Evolutionary conservation across 2,797 vertebrate genomes (phyloP).

Genomic region (Coregonus sp.): DNA sequence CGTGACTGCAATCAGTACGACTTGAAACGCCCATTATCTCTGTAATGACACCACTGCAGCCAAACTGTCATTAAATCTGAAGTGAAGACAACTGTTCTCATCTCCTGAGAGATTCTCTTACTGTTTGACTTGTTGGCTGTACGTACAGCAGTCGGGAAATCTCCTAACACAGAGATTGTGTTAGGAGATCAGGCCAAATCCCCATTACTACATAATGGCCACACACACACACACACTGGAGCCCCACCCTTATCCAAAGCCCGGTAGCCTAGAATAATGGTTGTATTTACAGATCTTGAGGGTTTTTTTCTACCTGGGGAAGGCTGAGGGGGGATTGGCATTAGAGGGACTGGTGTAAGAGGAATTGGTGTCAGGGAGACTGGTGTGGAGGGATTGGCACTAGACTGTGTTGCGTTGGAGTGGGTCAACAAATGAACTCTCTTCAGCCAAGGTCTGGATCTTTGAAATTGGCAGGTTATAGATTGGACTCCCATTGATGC

Average conservation of each 20-base stretch:
- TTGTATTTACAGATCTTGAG: constrained; percentile 21
- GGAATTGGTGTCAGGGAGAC: constrained; percentile 3
- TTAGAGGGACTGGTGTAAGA: no score
- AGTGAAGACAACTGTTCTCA: not conserved
- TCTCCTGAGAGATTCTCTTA: not conserved
- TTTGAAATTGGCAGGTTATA: constrained; percentile 37
- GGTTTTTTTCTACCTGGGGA: no score
- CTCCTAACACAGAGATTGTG: not conserved
- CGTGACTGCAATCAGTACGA: not conserved
- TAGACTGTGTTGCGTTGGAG: constrained; percentile 7
- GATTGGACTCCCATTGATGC: constrained; percentile 5
- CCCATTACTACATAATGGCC: not conserved
- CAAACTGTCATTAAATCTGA: not conserved
- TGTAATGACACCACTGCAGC: not conserved
- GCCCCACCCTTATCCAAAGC: not conserved
- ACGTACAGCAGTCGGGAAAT: constrained; percentile 2
- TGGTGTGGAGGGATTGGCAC: no score
- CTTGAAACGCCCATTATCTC: not conserved
- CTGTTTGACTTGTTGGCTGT: constrained; percentile 1
- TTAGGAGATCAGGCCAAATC: not conserved
- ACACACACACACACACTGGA: no score
- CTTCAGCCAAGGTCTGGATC: constrained; percentile 21
- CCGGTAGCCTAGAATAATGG: constrained; percentile 16
- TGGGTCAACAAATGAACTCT: constrained; percentile 29
- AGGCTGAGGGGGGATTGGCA: no score